Base-by-base conservation (phyloP, 1,140 invertebrate species). In the Eumeta japonica region DNA sequence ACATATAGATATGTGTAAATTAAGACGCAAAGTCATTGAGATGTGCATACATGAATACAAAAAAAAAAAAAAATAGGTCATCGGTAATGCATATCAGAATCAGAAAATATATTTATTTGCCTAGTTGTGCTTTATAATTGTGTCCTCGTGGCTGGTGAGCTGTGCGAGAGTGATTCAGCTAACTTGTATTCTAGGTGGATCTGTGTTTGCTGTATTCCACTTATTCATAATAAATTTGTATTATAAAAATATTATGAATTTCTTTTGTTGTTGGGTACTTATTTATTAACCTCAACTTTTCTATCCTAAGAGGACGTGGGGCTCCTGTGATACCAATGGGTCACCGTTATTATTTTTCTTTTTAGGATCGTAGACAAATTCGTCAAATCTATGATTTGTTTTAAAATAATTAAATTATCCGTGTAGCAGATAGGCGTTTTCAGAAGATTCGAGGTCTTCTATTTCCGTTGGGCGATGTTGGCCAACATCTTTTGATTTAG, bases 151-250 rank as follows among this genome's bases (percentile, higher is more conserved):
- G n/a, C n/a, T n/a, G n/a, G n/a, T n/a, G n/a, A n/a, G 33, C 7
- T 19, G 17, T 20, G 33, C 17, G 24, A 19, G 18, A 11, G 33
- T 32, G 12, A 28, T 12, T 34, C 39, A 41, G 31, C 16, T 41
- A 28, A 41, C 27, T 28, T 41, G 28, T 35, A 19, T 35, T 19
- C 33, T 35, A 35, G 24, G n/a, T 35, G 33, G 33, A 35, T 35
- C 33, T 35, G 33, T 35, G 33, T 35, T n/a, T n/a, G n/a, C n/a
- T n/a, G n/a, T n/a, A n/a, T n/a, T n/a, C n/a, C n/a, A n/a, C n/a
- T n/a, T n/a, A n/a, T n/a, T n/a, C n/a, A n/a, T n/a, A n/a, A n/a
- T n/a, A n/a, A n/a, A n/a, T n/a, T n/a, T n/a, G n/a, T 35, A n/a
- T n/a, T n/a, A n/a, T n/a, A n/a, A n/a, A n/a, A n/a, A n/a, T n/a